These are phyloP conservation scores for Coregonus suidteri DNA, from an alignment of 2,797 vertebrate species.

Conservation along the genomic window DNA sequence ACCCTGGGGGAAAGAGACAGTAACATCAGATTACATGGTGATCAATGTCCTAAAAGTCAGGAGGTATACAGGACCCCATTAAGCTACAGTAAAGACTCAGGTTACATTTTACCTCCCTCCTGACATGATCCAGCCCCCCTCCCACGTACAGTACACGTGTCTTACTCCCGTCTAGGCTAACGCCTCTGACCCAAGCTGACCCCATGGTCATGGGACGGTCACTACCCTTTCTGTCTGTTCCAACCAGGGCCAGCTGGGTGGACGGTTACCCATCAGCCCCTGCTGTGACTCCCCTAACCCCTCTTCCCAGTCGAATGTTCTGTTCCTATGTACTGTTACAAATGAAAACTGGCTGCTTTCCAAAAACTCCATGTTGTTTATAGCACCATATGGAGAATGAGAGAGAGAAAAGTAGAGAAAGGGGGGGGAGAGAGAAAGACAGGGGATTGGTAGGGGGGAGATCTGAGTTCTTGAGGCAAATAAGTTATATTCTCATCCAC, in stretches of 20 bases:
- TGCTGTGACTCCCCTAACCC: constrained; percentile 24
- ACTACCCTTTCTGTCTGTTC: constrained; percentile 5
- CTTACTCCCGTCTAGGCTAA: constrained; percentile 35
- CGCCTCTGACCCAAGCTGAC: not conserved
- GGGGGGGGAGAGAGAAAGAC: not conserved
- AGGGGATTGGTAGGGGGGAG: not conserved
- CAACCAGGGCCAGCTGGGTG: constrained; percentile 46
- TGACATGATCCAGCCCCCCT: not conserved
- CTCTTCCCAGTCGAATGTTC: constrained; percentile 37
- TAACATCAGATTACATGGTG: not conserved
- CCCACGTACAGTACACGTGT: not conserved
- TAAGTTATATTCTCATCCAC: too few relatives aligned
- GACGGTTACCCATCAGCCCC: constrained; percentile 55
- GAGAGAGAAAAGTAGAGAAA: not conserved
- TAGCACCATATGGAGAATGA: constrained; percentile 17
- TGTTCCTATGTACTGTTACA: constrained; percentile 7
- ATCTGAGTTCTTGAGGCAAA: not conserved
- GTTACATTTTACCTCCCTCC: not conserved
- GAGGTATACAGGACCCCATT: not conserved
- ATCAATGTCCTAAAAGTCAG: not conserved
- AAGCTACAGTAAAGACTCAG: not conserved
- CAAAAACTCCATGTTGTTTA: constrained; percentile 24
- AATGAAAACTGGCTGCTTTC: constrained; percentile 12
- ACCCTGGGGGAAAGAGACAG: constrained; percentile 65
- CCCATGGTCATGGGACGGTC: constrained; percentile 25